phyloP scores from a whole-genome alignment of 2,888 invertebrate genomes.

The Didymodactylos carnosus region DNA sequence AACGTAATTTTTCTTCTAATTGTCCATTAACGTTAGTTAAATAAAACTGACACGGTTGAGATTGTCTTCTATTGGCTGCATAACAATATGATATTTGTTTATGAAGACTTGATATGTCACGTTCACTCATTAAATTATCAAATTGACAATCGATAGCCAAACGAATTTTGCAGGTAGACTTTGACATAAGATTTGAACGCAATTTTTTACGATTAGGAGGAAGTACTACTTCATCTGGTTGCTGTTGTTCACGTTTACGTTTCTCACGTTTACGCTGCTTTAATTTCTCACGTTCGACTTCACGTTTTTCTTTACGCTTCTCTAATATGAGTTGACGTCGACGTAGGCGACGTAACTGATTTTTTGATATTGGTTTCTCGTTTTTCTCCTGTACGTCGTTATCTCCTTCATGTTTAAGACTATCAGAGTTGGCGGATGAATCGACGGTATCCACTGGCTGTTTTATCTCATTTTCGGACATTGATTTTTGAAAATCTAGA shows the following conservation, averaged over 20 bases:
- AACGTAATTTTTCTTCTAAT: constrained; percentile 51
- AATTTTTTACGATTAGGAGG: constrained; percentile 1
- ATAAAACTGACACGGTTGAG: constrained; percentile 54
- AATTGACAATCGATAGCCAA: constrained; percentile 74
- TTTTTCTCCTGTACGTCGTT: too few relatives aligned
- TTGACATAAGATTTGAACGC: constrained; percentile 1
- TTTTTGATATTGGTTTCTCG: constrained; percentile 10
- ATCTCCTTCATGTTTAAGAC: too few relatives aligned
- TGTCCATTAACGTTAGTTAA: constrained; percentile 58
- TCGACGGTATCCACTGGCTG: too few relatives aligned
- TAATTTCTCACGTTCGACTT: background rate
- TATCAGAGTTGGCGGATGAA: too few relatives aligned
- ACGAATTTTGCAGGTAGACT: constrained; percentile 46
- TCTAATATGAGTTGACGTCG: background rate
- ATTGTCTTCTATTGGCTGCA: constrained; percentile 62
- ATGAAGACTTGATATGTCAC: constrained; percentile 28
- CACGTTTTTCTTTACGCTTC: background rate
- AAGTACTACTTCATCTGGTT: background rate
- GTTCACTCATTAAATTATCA: constrained; percentile 68
- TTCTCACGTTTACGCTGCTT: constrained; percentile 2
- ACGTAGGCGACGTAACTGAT: constrained; percentile 7
- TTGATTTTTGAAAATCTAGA: too few relatives aligned
- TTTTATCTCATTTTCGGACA: too few relatives aligned
- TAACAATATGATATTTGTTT: constrained; percentile 46
- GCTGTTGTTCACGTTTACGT: background rate